Evolutionary conservation across 2,113 vertebrate species (phyloP), one percentile per base, ranked within the genome.

Genomic region (Eulemur macaco): DNA sequence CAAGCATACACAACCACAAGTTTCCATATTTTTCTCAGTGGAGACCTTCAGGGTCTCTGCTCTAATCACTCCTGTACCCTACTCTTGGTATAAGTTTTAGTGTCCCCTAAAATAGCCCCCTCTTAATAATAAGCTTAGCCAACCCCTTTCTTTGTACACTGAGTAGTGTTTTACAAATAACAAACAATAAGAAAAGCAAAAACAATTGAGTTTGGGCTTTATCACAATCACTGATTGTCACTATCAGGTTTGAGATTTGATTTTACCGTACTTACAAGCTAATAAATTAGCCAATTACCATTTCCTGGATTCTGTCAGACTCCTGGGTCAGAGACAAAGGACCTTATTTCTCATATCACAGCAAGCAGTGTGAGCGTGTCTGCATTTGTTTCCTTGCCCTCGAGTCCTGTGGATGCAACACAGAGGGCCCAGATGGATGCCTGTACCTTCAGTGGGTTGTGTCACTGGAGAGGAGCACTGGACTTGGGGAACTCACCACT

Each of bases 21-120:
- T 76, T 91, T 91, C 39, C 60, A 8, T 73, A 6, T 96, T 94
- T 97, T 52, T 37, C 54, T 71, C 91, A 66, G 39, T 82, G 82
- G 93, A 47, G 29, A 47, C 58, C 25, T 42, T 63, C 10, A 56
- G 11, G 39, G 3, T 69, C 11, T 66, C 45, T 88, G 34, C 52
- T 77, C 31, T 74, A 15, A 50, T 92, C 23, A 71, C 14, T 42
- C 9, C 54, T 82, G 0, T 76, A 4, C 68, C 15, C 42, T 83
- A 20, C 47, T 64, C 68, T 91, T 63, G 73, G 4, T 92, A 8
- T 66, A 66, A 20, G 14, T 73, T 86, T 84, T 82, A 63, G 73
- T 58, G 11, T 90, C 50, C 60, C 85, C 31, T 92, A 42, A 94
- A 89, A 88, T 56, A 77, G 11, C 10, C 21, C 29, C 13, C 17